Base-by-base conservation (phyloP, 2,797 vertebrate genomes). In the Amblyopsis hoosieri region DNA sequence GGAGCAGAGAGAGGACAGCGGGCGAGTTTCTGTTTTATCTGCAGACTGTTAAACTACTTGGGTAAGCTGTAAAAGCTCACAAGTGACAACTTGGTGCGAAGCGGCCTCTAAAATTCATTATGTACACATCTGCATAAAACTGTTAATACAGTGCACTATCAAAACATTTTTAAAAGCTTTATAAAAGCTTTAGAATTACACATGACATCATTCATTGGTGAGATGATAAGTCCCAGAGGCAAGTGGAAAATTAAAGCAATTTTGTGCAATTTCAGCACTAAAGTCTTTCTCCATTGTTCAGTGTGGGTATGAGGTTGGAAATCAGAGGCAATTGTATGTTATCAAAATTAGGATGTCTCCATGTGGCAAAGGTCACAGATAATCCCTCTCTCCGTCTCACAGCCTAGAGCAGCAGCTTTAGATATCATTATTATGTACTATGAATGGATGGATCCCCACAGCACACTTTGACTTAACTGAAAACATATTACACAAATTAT, bases 151-250 rank as follows among this genome's bases (percentile, higher is more conserved):
- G 69, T 68, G 58, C 54, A 4, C 73, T 59, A 56, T 69, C 47
- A 60, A 67, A 37, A 46, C 4, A 48, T 57, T 79, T 69, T 79
- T 78, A 45, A 75, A 68, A 72, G 60, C 72, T 74, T 76, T 52
- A 62, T 67, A 62, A 62, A 72, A 67, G 72, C 64, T 75, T 71
- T 78, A 78, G 60, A 69, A 81, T 81, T 80, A 84, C 59, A 78
- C 59, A 84, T 86, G 83, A 90, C 82, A 71, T 90, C 87, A 90
- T 60, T 62, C n/a, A 4, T 67, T n/a, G 19, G 68, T 57, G 73
- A 75, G 77, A 81, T 82, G 74, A 87, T 74, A 69, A 83, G 73
- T 70, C 59, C 72, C 47, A 46, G 45, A 71, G 67, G 62, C 47
- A 66, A 82, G 72, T 62, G 79, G 88, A 87, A 91, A 87, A 83